These are phyloP conservation scores for Clarias laeviceps DNA, from an alignment of 2,797 vertebrate genomes.

Conservation along the genomic window DNA sequence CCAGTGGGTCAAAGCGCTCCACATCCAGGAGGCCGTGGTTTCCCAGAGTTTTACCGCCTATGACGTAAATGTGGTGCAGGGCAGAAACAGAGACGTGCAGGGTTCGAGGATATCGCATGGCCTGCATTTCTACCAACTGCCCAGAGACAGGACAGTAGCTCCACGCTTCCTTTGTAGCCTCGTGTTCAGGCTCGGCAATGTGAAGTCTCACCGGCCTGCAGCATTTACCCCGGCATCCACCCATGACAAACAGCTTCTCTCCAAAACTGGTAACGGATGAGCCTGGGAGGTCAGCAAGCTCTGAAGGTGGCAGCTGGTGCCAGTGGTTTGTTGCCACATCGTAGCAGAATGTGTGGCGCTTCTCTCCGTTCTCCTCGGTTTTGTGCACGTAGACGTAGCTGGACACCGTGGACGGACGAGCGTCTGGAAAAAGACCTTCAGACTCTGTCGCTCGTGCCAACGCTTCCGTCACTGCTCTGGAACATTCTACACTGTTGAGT, in stretches of 20 bases:
- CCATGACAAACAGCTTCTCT: conserved; percentile 94
- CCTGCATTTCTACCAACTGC: conserved; percentile 77
- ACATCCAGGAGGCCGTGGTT: conserved; percentile 85
- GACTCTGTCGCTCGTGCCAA: conserved; percentile 74
- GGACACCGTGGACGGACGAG: conserved; percentile 87
- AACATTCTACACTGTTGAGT: conserved; percentile 72
- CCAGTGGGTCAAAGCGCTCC: conserved; percentile 88
- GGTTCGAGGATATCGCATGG: conserved; percentile 89
- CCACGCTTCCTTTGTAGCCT: conserved; percentile 91
- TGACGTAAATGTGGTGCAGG: conserved; percentile 85
- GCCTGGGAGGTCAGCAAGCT: conserved; percentile 85
- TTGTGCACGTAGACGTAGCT: conserved; percentile 97
- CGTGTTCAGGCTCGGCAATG: conserved; percentile 84
- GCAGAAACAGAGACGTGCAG: conserved; percentile 90
- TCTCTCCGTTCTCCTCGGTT: conserved; percentile 86
- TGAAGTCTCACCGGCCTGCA: conserved; percentile 87
- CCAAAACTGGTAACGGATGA: conserved; percentile 87
- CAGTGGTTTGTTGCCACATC: conserved; percentile 86
- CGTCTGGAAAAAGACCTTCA: conserved; percentile 84
- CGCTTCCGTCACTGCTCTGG: conserved; percentile 75
- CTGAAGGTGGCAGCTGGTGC: conserved; percentile 78
- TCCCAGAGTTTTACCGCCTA: conserved; percentile 88
- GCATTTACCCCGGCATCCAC: conserved; percentile 89
- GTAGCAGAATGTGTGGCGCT: conserved; percentile 89
- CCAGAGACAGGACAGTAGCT: conserved; percentile 89